Percentiles rank a stretch among this genome's conserved stretches.
Evolutionary conservation across 2,113 vertebrate species (phyloP).

Genomic region (Actinemys pallida): DNA sequence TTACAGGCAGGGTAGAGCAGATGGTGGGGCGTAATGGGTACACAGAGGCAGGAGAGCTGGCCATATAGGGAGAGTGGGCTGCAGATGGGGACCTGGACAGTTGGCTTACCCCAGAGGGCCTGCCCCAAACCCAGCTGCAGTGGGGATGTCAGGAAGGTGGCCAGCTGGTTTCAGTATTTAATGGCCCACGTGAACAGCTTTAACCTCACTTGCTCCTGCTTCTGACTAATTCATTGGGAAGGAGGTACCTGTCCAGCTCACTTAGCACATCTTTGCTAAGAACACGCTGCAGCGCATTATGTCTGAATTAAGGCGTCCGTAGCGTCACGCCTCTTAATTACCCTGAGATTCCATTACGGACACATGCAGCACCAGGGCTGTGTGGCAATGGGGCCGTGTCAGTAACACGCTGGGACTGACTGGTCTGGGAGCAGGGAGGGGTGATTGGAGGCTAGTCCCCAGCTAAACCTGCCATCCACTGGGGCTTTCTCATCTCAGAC

Average conservation of each 20-base stretch:
- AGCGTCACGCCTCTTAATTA: background rate
- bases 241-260: background rate
- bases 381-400: background rate
- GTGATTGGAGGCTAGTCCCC: background rate
- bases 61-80: background rate
- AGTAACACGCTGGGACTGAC: background rate
- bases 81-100: background rate
- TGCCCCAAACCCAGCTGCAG: background rate
- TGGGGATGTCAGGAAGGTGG: background rate
- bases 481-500: background rate
- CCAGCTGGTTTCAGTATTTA: background rate
- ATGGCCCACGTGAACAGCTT: background rate
- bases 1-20: background rate
- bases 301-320: background rate
- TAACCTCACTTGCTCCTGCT: background rate
- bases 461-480: background rate
- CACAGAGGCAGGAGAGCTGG: background rate
- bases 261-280: background rate
- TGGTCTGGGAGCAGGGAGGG: background rate
- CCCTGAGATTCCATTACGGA: background rate
- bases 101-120: background rate
- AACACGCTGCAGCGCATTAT: background rate
- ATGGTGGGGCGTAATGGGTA: background rate
- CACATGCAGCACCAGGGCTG: background rate
- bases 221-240: background rate